Evolutionary conservation across 2,797 vertebrate genomes (phyloP), one percentile per base, ranked within the genome.

Genomic region (Hypotaenidia okinawae): DNA sequence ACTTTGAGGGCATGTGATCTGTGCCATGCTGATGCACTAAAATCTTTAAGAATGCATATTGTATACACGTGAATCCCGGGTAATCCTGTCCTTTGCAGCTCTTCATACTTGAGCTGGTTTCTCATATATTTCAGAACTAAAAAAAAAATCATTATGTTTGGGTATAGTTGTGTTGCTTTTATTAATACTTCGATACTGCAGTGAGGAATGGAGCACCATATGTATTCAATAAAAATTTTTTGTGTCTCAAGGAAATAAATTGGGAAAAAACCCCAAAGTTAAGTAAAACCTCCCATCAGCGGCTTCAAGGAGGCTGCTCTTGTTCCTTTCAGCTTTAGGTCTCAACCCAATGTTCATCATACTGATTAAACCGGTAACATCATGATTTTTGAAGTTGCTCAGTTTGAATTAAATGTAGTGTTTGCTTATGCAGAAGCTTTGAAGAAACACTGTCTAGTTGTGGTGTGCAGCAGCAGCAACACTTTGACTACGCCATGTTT

Each of bases 401-500:
- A 35, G 5, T 41, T 62, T n/a, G 87, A 62, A 43, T 90, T 22
- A 27, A 43, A 30, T 51, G 39, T 19, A 9, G 9, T 33, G 8
- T 25, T 52, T 13, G 32, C 4, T 24, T 13, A 13, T 0, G 3
- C 27, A 63, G 66, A 27, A 6, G 2, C n/a, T 15, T 66, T 6
- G 22, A 27, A 35, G 59, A 54, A 78, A 35, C 19, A 5, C 10
- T 62, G 41, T 10, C 35, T 47, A 67, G 8, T 51, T 35, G 9
- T 5, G 9, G 28, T 9, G 23, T 69, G 47, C 4, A 69, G 16
- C 37, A 74, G 77, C 78, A 83, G 52, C 54, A 33, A 5, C 28
- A 0, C 41, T 63, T 14, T 8, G 37, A 39, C 59, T n/a, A 37
- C n/a, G 25, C 4, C 0, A 0, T 5, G 1, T 33, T 52, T 47